Evolutionary conservation across 2,113 vertebrate genomes (phyloP).

Genomic region (Lepidothrix coronata): DNA sequence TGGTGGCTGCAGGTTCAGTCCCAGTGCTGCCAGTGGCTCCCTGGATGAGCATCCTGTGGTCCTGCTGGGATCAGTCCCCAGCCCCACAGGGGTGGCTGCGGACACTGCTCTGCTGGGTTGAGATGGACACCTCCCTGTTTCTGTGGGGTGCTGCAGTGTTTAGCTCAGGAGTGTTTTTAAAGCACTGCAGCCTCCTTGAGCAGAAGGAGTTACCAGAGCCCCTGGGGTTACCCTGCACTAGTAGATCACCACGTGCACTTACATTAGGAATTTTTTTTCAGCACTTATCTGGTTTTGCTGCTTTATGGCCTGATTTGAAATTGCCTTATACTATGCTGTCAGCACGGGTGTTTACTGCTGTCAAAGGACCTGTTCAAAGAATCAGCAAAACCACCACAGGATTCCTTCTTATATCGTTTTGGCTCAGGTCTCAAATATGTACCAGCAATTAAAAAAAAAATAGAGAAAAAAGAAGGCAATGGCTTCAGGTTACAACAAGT

Average conservation of each 20-base stretch:
- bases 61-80: neutral
- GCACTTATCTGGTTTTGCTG: neutral
- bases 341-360: neutral
- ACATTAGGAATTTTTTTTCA: neutral
- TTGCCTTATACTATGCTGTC: neutral
- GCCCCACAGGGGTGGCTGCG: neutral
- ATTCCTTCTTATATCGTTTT: constrained; percentile 41
- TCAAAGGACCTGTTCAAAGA: constrained; percentile 5
- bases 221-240: neutral
- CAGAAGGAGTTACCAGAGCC: neutral
- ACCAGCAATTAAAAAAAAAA: constrained; percentile 6
- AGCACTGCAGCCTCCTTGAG: neutral
- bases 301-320: neutral
- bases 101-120: neutral
- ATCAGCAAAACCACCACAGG: neutral
- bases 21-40: neutral
- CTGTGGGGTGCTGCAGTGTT: neutral
- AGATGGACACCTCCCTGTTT: neutral
- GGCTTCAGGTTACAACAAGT: constrained; percentile 46
- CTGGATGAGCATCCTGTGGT: neutral
- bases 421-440: constrained; percentile 40
- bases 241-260: neutral
- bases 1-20: neutral
- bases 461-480: neutral
- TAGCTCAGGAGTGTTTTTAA: neutral